phyloP scores from a whole-genome alignment of 2,888 invertebrate genomes.

The Aromia moschata region DNA sequence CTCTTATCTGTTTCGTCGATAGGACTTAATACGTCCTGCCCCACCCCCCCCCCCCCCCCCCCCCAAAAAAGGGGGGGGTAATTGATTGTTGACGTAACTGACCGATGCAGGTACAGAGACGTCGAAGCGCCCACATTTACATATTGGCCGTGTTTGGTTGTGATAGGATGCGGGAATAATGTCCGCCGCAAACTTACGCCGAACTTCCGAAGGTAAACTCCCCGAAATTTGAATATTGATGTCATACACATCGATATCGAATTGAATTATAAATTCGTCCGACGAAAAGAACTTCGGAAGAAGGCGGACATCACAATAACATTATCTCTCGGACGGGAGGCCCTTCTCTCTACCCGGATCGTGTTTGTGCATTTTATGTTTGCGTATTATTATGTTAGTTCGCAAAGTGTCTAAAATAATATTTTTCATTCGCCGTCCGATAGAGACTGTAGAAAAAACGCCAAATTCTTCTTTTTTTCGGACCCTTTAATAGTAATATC shows the following conservation, averaged over 20 bases:
- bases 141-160: slow-evolving; percentile 61
- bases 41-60: slow-evolving; percentile 25
- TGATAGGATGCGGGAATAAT: slow-evolving; percentile 58
- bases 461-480: too few relatives aligned
- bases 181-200: slow-evolving; percentile 58
- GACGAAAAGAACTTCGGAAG: slow-evolving; percentile 39
- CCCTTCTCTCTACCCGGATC: slow-evolving; percentile 48
- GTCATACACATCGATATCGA: slow-evolving; percentile 52
- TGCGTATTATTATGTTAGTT: slow-evolving; percentile 54
- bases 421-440: slow-evolving; percentile 52
- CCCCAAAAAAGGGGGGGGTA: slow-evolving; percentile 55
- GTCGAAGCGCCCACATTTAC: slow-evolving; percentile 57
- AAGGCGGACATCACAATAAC: slow-evolving; percentile 56
- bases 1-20: slow-evolving; percentile 15
- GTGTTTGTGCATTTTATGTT: slow-evolving; percentile 59
- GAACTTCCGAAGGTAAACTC: slow-evolving; percentile 59
- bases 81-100: slow-evolving; percentile 63
- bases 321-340: slow-evolving; percentile 47
- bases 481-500: too few relatives aligned
- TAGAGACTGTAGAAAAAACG: neutral
- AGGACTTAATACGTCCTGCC: neutral
- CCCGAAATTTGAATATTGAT: slow-evolving; percentile 60
- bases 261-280: slow-evolving; percentile 52
- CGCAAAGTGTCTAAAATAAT: slow-evolving; percentile 59
- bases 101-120: slow-evolving; percentile 61